These are phyloP conservation scores for Drosophila nasuta DNA, from an alignment of 1,140 invertebrate genomes.

Conservation along the genomic window DNA sequence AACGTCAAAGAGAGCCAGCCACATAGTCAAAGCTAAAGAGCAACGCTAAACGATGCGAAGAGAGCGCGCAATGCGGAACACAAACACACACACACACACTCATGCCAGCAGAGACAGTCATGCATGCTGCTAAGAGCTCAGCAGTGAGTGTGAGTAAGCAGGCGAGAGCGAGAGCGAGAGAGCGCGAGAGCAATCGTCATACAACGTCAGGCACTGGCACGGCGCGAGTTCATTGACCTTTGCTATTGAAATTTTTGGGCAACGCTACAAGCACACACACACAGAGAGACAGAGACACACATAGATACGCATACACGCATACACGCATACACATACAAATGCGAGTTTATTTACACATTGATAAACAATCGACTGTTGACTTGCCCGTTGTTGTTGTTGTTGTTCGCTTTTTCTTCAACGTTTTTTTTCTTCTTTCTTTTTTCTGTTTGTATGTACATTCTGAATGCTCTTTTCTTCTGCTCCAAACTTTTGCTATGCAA, in stretches of 20 bases:
- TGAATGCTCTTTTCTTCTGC: constrained; percentile 34
- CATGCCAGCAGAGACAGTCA: neutral
- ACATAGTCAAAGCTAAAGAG: constrained; percentile 21
- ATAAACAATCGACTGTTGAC: constrained; percentile 77
- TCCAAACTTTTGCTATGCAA: constrained; percentile 4
- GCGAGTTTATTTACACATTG: constrained; percentile 75
- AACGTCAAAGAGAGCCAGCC: constrained; percentile 36
- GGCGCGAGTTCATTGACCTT: constrained; percentile 81
- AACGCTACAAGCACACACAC: constrained; percentile 56
- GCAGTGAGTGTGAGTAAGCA: constrained; percentile 12
- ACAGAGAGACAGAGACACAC: neutral
- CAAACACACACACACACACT: constrained; percentile 19
- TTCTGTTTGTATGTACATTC: constrained; percentile 12
- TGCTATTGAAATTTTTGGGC: constrained; percentile 85
- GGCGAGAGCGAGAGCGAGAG: constrained; percentile 14
- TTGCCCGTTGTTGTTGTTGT: constrained; percentile 41
- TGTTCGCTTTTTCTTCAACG: constrained; percentile 26
- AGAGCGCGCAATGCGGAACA: constrained; percentile 55
- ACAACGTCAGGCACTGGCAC: constrained; percentile 33
- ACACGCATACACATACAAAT: constrained; percentile 10
- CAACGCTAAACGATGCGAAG: neutral
- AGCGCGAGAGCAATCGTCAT: constrained; percentile 30
- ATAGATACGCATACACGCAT: neutral
- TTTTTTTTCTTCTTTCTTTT: constrained; percentile 38
- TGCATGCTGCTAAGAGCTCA: constrained; percentile 18